A percentile compares a stretch with the other conserved stretches of the same genome.
These are phyloP conservation scores for Magallana gigas DNA, from an alignment of 1,140 invertebrate species.

Conservation along the genomic window DNA sequence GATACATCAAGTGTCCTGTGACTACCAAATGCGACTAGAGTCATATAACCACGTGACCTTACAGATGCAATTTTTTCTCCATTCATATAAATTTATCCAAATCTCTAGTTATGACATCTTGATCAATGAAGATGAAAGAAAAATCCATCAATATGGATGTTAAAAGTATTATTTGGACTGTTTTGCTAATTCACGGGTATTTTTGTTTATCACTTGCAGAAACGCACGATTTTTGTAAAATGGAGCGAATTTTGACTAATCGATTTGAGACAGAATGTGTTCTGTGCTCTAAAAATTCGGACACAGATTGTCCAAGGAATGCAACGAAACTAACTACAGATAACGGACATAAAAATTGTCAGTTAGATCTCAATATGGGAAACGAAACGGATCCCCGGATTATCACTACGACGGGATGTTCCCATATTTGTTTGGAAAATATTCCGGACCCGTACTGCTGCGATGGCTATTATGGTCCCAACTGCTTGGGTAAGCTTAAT, in stretches of 20 bases:
- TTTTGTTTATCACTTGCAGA: neutral
- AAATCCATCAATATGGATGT: neutral
- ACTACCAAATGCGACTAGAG: neutral
- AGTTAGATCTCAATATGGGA: slow-evolving; percentile 11
- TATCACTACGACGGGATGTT: slow-evolving; percentile 43
- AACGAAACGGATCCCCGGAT: neutral
- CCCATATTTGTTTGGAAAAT: slow-evolving; percentile 48
- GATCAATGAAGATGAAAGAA: too few relatives aligned
- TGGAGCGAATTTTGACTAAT: slow-evolving; percentile 4
- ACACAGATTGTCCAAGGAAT: slow-evolving; percentile 39
- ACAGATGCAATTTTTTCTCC: neutral
- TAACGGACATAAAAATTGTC: slow-evolving; percentile 42
- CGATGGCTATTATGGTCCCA: slow-evolving; percentile 50
- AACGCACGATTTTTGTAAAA: slow-evolving; percentile 5
- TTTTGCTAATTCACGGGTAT: neutral
- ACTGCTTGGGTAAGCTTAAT: slow-evolving; percentile 53
- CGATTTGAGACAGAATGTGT: slow-evolving; percentile 39
- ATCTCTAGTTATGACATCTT: too few relatives aligned
- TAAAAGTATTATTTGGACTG: neutral
- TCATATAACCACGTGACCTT: neutral
- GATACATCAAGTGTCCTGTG: slow-evolving; percentile 24
- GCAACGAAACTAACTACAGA: slow-evolving; percentile 41
- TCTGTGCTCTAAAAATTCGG: slow-evolving; percentile 15
- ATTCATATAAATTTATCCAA: neutral
- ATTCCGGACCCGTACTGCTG: slow-evolving; percentile 42